phyloP scores from a whole-genome alignment of 2,888 invertebrate species.

The Ametastegia equiseti region DNA sequence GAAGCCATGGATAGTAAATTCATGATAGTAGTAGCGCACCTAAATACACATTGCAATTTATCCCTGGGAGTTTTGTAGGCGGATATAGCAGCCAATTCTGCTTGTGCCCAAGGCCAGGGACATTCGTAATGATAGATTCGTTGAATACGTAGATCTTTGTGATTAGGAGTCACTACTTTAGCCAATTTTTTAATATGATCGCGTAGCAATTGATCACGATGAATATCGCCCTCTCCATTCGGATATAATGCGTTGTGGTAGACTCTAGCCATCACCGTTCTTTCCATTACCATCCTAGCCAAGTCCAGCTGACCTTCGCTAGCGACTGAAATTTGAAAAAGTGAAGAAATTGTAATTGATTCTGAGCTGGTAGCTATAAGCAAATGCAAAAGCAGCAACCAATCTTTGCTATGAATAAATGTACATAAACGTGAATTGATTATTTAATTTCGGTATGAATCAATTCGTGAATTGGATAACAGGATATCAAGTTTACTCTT shows the following conservation, averaged over 20 bases:
- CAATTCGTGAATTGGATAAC: no score
- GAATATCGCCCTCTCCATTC: slow-evolving; percentile 96
- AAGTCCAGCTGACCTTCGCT: slow-evolving; percentile 84
- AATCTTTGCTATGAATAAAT: no score
- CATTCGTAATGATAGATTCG: slow-evolving; percentile 92
- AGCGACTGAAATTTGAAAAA: slow-evolving; percentile 81
- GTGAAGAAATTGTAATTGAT: no score
- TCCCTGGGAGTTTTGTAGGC: slow-evolving; percentile 94
- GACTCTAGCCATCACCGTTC: slow-evolving; percentile 93
- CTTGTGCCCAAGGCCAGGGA: slow-evolving; percentile 97
- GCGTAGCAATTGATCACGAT: slow-evolving; percentile 91
- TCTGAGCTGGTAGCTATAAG: no score
- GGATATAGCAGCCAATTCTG: slow-evolving; percentile 90
- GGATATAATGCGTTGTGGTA: slow-evolving; percentile 97
- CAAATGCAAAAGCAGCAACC: no score
- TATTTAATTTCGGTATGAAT: neutral
- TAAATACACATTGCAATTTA: slow-evolving; percentile 89
- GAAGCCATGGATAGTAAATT: slow-evolving; percentile 93
- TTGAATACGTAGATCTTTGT: slow-evolving; percentile 89
- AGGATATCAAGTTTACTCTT: no score
- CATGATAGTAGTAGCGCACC: slow-evolving; percentile 96
- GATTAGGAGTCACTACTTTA: slow-evolving; percentile 85
- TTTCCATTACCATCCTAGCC: slow-evolving; percentile 90
- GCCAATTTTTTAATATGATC: slow-evolving; percentile 93
- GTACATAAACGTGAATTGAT: no score